These are phyloP conservation scores for Sericinus montela DNA, from an alignment of 2,888 invertebrate genomes.

Conservation along the genomic window DNA sequence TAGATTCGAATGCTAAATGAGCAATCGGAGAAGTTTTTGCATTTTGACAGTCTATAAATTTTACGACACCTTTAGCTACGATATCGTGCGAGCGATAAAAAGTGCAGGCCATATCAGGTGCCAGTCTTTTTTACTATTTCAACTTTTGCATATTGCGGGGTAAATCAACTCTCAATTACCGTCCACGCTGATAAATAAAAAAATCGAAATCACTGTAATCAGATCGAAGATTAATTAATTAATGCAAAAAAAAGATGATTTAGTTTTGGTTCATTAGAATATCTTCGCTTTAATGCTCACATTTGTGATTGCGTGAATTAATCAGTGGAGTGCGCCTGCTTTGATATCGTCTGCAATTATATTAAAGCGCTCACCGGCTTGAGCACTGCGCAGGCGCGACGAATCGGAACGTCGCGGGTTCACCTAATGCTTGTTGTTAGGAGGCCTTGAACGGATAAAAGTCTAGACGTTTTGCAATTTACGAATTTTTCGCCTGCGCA, in stretches of 20 bases:
- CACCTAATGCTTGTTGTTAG: constrained; percentile 46
- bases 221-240: constrained; percentile 14
- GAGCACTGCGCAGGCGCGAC: constrained; percentile 47
- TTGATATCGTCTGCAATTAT: constrained; percentile 42
- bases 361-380: constrained; percentile 29
- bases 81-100: constrained; percentile 21
- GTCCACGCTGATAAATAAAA: constrained; percentile 13
- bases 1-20: not conserved
- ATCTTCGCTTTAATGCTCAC: constrained; percentile 7
- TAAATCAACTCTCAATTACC: constrained; percentile 26
- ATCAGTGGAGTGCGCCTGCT: constrained; percentile 38
- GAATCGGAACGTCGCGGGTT: constrained; percentile 42
- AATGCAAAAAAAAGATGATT: constrained; percentile 11
- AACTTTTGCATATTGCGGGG: constrained; percentile 22
- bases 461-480: constrained; percentile 70
- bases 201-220: constrained; percentile 8
- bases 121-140: constrained; percentile 19
- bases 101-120: constrained; percentile 23
- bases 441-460: constrained; percentile 60
- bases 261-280: constrained; percentile 7
- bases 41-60: not conserved
- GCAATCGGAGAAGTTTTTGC: constrained; percentile 14
- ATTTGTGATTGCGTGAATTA: constrained; percentile 6
- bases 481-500: constrained; percentile 68
- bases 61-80: constrained; percentile 12